Percentiles rank a stretch among this genome's conserved stretches.
These are phyloP conservation scores for Sphaerophoria rueppellii DNA, from an alignment of 2,888 invertebrate genomes.

Conservation along the genomic window DNA sequence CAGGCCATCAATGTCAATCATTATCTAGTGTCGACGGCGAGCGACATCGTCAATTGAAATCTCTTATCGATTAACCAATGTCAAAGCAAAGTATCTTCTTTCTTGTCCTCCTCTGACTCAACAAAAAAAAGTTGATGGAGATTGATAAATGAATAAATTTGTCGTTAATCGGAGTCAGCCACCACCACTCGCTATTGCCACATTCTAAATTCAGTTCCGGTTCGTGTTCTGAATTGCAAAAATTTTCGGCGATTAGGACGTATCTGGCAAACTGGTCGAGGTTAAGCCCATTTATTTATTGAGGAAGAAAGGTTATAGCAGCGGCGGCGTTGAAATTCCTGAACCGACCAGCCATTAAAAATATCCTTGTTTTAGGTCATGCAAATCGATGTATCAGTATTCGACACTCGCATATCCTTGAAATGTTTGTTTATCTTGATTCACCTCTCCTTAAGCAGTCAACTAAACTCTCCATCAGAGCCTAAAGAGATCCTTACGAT, in stretches of 20 bases:
- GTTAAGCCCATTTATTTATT: background rate
- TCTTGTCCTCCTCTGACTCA: slow-evolving; percentile 5
- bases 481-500: background rate
- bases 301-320: background rate
- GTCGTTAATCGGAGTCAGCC: slow-evolving; percentile 7
- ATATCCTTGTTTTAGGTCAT: no score
- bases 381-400: background rate
- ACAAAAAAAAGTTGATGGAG: slow-evolving; percentile 16
- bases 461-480: background rate
- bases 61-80: slow-evolving; percentile 28
- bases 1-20: background rate
- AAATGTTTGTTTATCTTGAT: background rate
- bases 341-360: no score
- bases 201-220: slow-evolving; percentile 36
- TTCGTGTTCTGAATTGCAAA: slow-evolving; percentile 49
- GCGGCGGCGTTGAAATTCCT: no score
- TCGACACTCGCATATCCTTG: background rate
- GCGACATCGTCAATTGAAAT: slow-evolving; percentile 42
- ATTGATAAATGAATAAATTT: slow-evolving; percentile 34
- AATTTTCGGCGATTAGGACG: background rate
- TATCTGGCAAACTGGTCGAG: no score
- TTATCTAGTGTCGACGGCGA: background rate
- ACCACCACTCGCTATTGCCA: slow-evolving; percentile 20
- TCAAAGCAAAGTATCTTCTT: slow-evolving; percentile 22
- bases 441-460: background rate